Percentiles rank a stretch among this genome's conserved stretches.
phyloP scores from a whole-genome alignment of 2,113 vertebrate genomes.

The Brevimyrus niger region DNA sequence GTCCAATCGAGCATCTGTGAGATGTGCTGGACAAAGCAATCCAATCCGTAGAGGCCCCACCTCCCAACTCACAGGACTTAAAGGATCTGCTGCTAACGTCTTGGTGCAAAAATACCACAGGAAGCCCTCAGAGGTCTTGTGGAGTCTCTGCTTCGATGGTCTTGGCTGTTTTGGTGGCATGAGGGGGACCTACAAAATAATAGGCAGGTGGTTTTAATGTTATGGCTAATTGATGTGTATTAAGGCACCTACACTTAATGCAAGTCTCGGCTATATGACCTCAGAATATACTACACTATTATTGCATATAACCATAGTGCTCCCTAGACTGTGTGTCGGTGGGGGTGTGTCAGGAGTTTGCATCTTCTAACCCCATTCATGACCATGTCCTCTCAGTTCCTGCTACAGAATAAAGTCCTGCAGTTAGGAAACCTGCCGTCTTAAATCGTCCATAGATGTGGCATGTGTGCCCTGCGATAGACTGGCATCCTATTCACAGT shows the following conservation, averaged over 20 bases:
- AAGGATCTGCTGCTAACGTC: not conserved
- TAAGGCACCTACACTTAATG: not conserved
- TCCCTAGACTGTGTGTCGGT: not conserved
- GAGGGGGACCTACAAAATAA: not conserved
- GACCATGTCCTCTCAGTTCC: not conserved
- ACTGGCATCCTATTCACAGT: not conserved
- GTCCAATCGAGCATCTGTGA: not conserved
- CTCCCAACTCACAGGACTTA: not conserved
- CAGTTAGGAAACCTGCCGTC: not conserved
- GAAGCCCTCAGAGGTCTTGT: not conserved
- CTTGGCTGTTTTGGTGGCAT: not conserved
- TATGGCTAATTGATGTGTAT: not conserved
- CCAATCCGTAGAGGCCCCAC: not conserved
- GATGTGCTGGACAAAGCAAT: not conserved
- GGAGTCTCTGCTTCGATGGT: not conserved
- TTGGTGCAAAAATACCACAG: not conserved
- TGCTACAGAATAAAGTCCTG: not conserved
- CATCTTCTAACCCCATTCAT: not conserved
- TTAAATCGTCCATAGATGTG: not conserved
- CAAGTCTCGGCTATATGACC: not conserved
- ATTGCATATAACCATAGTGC: not conserved
- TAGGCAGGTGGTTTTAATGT: not conserved
- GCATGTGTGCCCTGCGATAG: not conserved
- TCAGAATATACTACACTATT: not conserved
- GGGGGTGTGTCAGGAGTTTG: not conserved